Evolutionary conservation across 23 tunicate species (phyloP), one percentile per base, ranked within the genome.

Genomic region (Trididemnum miniatum): DNA sequence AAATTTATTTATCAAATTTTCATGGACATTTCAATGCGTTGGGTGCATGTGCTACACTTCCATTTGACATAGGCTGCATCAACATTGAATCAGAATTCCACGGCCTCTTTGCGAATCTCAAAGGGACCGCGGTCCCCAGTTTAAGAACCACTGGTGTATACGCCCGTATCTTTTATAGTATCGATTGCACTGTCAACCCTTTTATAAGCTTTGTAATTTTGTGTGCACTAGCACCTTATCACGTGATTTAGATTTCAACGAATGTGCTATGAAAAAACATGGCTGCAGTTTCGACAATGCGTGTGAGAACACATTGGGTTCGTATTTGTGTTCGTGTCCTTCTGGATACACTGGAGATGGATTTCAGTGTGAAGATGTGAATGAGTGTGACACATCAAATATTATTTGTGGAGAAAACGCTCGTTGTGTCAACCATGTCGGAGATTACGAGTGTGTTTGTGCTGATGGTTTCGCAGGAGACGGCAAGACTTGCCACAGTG

Each of bases 221-320:
- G n/a, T n/a, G n/a, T n/a, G n/a, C n/a, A n/a, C n/a, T n/a, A n/a
- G n/a, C n/a, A n/a, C n/a, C n/a, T n/a, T n/a, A n/a, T n/a, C n/a
- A n/a, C n/a, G n/a, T n/a, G 27, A 15, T 69, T 69, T 24, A 69
- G 86, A 82, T 54, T 50, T 71, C 1, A 35, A 82, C 49, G 86
- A 82, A 71, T 82, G 86, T 71, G 7, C 37, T 15, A 7, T 31
- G 38, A 7, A 35, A 22, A 15, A 39, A 39, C 49, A 76, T n/a
- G 71, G 29, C 2, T 82, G 86, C 35, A 34, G 31, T 26, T 34
- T 0, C 27, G 69, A 31, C 28, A 38, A 54, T 20, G 25, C 66
- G 9, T 82, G 86, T 59, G 2, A 51, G 15, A 82, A 82, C 80
- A 51, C 79, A 1, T 7, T 1, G 1, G 86, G 86, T 0, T 20